These are phyloP conservation scores for Strigops habroptila DNA, from an alignment of 2,113 vertebrate genomes.

Conservation along the genomic window DNA sequence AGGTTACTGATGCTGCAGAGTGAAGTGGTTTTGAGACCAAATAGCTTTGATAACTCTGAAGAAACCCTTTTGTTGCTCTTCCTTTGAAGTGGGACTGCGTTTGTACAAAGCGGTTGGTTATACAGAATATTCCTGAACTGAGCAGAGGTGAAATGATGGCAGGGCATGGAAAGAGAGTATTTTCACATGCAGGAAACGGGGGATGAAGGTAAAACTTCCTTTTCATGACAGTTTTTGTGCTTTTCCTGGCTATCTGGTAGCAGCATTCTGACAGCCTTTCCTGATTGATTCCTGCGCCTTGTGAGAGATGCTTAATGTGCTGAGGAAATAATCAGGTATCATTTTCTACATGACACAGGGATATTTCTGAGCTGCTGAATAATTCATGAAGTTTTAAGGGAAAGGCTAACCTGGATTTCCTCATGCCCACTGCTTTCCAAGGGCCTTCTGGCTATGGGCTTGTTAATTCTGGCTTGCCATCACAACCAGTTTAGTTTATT, in stretches of 20 bases:
- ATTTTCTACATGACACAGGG: background rate
- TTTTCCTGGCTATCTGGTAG: background rate
- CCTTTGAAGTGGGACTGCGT: constrained; percentile 65
- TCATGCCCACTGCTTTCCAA: background rate
- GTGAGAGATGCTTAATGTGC: background rate
- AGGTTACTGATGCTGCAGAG: constrained; percentile 39
- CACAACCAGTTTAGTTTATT: background rate
- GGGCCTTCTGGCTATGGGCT: background rate
- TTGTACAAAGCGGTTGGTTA: constrained; percentile 36
- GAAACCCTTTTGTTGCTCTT: constrained; percentile 12
- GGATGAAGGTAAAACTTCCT: background rate
- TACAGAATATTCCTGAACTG: background rate
- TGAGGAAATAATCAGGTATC: background rate
- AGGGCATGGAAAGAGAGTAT: background rate
- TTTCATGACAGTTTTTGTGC: background rate
- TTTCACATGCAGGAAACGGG: background rate
- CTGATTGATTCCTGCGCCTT: background rate
- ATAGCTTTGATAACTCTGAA: constrained; percentile 49
- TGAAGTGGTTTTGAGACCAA: constrained; percentile 60
- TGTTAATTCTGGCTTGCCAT: background rate
- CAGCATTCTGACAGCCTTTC: background rate
- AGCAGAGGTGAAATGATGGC: background rate
- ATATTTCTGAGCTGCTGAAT: background rate
- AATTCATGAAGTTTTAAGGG: background rate
- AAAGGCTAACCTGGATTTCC: background rate